Percentiles rank a stretch among this genome's conserved stretches.
phyloP scores from a whole-genome alignment of 2,888 invertebrate genomes.

The Drosophila paramelanica region DNA sequence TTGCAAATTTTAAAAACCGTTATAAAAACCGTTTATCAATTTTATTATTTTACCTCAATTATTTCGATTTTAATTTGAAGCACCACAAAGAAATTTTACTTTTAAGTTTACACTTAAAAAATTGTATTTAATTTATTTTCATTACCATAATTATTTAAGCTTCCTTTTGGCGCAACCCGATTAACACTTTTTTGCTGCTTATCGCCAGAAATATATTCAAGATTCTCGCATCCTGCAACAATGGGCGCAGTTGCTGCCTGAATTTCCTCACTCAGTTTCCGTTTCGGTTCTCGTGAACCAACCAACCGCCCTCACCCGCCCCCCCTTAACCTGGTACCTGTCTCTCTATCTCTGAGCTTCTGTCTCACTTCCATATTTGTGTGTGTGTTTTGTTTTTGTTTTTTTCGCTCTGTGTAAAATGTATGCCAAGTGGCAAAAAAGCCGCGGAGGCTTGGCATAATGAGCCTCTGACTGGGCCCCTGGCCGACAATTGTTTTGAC shows the following conservation, averaged over 20 bases:
- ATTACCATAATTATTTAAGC: not conserved
- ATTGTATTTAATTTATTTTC: too few relatives aligned
- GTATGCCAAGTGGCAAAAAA: constrained; percentile 72
- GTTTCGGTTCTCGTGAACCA: not conserved
- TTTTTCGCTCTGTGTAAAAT: constrained; percentile 36
- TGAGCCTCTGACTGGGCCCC: constrained; percentile 52
- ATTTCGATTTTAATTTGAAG: too few relatives aligned
- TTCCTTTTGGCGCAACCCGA: not conserved
- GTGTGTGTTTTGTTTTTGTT: not conserved
- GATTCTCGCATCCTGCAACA: not conserved
- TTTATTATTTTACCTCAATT: too few relatives aligned
- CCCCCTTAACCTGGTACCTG: not conserved
- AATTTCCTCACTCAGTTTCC: constrained; percentile 1
- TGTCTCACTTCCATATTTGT: not conserved
- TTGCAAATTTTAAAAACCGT: too few relatives aligned
- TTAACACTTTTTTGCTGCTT: not conserved
- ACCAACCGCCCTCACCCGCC: too few relatives aligned
- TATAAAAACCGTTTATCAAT: too few relatives aligned
- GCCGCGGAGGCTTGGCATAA: constrained; percentile 69
- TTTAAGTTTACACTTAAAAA: too few relatives aligned
- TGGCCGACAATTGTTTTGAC: constrained; percentile 68
- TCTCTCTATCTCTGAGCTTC: not conserved
- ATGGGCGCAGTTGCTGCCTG: not conserved
- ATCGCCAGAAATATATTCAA: not conserved
- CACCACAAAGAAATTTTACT: too few relatives aligned